Evolutionary conservation across 64 coral and sea anemone genomes (phyloP), one percentile per base, ranked within the genome.

Genomic region (Montipora efflorescens): DNA sequence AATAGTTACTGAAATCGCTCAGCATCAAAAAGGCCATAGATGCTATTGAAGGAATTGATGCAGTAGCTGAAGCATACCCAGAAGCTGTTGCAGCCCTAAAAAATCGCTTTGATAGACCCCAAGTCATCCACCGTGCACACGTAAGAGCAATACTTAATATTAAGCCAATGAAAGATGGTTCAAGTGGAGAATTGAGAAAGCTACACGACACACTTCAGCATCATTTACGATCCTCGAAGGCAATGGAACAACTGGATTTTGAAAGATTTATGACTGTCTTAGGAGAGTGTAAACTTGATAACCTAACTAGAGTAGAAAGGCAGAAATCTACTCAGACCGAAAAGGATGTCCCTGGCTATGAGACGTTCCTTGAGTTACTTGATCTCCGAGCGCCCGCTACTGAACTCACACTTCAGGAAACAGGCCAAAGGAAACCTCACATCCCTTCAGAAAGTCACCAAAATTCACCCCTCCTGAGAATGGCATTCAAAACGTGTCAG

Each of bases 31-130:
- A 64, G 90, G 81, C 90, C 28, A 92, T 61, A 85, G 81, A 92
- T 81, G 71, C 79, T 13, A 84, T 85, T 48, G 80, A 93, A 87
- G 91, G 91, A 23, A 93, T 93, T 68, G 81, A 93, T 73, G 91
- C 82, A 5, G 48, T 74, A 16, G 91, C 81, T 3, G 74, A 93
- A 87, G 91, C 81, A 47, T 93, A 93, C 46, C 49, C 79, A 21
- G 91, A 92, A 78, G 91, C 91, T 5, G 20, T 92, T 4, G 80
- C 64, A 21, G 91, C 91, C 9, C 69, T 92, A 4, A 92, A 92
- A 52, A 59, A 71, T 10, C 67, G 91, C 13, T 92, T 92, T 47
- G 91, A 92, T 55, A 12, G 61, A 16, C 61, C 61, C 9, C 61
- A 64, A 15, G 14, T 64, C 14, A 64, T 64, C 61, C 9, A 92